Conservation (phyloP, 2,888 invertebrate species). For the Eledona agricola region DNA sequence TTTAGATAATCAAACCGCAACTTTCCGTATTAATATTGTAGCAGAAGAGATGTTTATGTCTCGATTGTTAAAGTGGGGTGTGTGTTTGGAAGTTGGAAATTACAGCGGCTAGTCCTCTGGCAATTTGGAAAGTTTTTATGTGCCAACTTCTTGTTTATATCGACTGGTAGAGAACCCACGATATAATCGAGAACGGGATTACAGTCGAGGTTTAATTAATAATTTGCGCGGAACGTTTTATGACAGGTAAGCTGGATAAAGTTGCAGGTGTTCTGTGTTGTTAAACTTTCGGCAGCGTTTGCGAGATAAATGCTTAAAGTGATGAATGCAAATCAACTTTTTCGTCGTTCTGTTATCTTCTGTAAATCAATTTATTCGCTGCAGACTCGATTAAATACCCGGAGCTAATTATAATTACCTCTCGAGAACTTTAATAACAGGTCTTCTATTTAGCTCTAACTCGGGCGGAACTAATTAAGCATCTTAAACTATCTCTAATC, state of each 20-base stretch:
- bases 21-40: conserved; percentile 10
- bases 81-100: conserved; percentile 24
- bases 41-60: conserved; percentile 12
- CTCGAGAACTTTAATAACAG: conserved; percentile 29
- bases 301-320: conserved; percentile 22
- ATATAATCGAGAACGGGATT: conserved; percentile 43
- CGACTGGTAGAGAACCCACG: conserved; percentile 28
- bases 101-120: conserved; percentile 21
- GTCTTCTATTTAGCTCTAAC: conserved; percentile 27
- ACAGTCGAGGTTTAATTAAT: conserved; percentile 46
- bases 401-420: conserved; percentile 29
- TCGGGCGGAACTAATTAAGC: conserved; percentile 28
- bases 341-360: conserved; percentile 11
- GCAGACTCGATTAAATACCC: conserved; percentile 29
- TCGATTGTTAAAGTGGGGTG: conserved; percentile 17
- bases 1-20: conserved; percentile 7
- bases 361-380: conserved; percentile 26
- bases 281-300: conserved; percentile 34
- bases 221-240: conserved; percentile 43
- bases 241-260: conserved; percentile 41
- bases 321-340: not conserved
- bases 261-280: conserved; percentile 40
- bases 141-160: conserved; percentile 49
- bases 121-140: conserved; percentile 43
- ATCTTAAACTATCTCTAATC: conserved; percentile 29